These are phyloP conservation scores for Mustelus asterias DNA, from an alignment of 2,113 vertebrate genomes.

Conservation along the genomic window DNA sequence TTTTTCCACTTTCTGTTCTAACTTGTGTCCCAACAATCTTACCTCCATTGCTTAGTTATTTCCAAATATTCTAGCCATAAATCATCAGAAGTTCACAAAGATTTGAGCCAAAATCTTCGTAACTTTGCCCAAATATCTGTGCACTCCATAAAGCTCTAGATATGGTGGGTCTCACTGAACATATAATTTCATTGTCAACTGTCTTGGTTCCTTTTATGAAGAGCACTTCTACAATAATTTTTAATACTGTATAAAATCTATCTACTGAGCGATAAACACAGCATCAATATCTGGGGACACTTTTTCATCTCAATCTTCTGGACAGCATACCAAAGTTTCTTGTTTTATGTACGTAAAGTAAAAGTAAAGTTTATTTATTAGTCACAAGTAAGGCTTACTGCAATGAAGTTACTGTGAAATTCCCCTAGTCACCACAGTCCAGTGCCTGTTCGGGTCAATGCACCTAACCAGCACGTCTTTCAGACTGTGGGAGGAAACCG, in stretches of 20 bases:
- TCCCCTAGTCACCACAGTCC: too few species aligned
- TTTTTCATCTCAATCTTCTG: background rate
- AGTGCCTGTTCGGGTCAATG: too few species aligned
- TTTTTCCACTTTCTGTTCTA: background rate
- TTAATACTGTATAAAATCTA: background rate
- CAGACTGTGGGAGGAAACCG: too few species aligned
- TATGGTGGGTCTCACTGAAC: background rate
- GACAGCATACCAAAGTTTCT: background rate
- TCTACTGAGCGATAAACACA: background rate
- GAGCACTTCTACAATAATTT: background rate
- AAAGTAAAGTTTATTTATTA: too few species aligned
- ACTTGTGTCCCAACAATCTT: background rate
- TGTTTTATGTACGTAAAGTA: background rate
- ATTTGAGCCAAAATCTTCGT: background rate
- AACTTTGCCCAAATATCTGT: background rate
- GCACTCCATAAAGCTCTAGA: background rate
- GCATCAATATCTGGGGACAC: background rate
- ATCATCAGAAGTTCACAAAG: background rate
- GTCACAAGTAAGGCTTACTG: too few species aligned
- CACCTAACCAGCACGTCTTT: too few species aligned
- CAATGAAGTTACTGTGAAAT: too few species aligned
- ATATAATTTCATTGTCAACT: background rate
- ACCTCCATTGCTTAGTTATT: background rate
- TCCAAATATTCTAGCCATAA: background rate
- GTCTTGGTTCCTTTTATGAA: background rate